Evolutionary conservation across 2,113 vertebrate species (phyloP), one percentile per base, ranked within the genome.

Genomic region (Porphyrio hochstetteri): DNA sequence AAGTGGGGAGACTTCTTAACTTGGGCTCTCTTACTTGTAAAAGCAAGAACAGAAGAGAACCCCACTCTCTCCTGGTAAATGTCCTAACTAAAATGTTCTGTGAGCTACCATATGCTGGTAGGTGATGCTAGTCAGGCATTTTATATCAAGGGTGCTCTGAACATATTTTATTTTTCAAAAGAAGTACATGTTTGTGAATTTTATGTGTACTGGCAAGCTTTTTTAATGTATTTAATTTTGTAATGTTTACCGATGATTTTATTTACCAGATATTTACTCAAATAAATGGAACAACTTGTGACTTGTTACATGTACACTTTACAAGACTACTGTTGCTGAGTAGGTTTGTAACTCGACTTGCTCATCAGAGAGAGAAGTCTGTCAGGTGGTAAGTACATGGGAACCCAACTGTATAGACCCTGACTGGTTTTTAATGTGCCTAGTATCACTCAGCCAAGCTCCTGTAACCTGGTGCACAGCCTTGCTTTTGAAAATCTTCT

Each of bases 211-310:
- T 97, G 98, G 98, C 98, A 98, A 98, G 98, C 97, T 98, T 98
- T 98, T 96, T 96, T 93, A 98, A 98, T 97, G 97, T 98, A 97
- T 98, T 98, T 98, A 98, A 98, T 98, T 98, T 98, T 98, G 96
- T 98, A 98, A 98, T 96, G 98, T 98, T 98, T 98, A 98, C 94
- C 64, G 48, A 98, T 97, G 97, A 97, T 97, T 97, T 98, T 98
- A 98, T 98, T 98, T 98, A 98, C 98, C 95, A 98, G 97, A 97
- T 98, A 98, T 98, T 98, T 98, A 98, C 98, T 98, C 98, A 96
- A 98, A 98, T 98, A 98, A 98, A 98, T 95, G 97, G 97, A 97
- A 97, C 96, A 97, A 97, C 98, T 97, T 98, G 97, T 97, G 97
- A 95, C 82, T 96, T 97, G 96, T 95, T 92, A 87, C 82, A 80